Evolutionary conservation across 2,113 vertebrate genomes (phyloP), one percentile per base, ranked within the genome.

Genomic region (Burhinus bistriatus): DNA sequence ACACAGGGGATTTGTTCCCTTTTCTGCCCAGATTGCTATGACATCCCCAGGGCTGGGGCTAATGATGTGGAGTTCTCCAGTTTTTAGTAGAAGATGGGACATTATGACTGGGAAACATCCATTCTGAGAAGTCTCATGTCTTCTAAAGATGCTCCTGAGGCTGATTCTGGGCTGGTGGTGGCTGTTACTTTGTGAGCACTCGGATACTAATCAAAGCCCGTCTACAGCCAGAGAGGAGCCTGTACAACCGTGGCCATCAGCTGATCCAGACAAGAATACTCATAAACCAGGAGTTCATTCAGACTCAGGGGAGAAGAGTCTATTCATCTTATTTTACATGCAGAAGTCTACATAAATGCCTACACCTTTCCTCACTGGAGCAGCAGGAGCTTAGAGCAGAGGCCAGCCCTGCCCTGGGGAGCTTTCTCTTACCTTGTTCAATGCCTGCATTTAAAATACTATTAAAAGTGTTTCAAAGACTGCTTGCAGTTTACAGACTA

Each of bases 251-350:
- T 25, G 10, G 29, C 18, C 20, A 36, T 1, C 49, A 20, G 44
- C 72, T 26, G 15, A 40, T 23, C 40, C 45, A 30, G 26, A 15
- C 21, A 58, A 32, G 23, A 58, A 55, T 2, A 6, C 30, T 2
- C 32, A 38, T 30, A 55, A 42, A 17, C 9, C 65, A 66, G 9
- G 12, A 40, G 9, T 1, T 89, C 22, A n/a, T n/a, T 29, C 25
- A 42, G 29, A 36, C 16, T 8, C 19, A 4, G 17, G 15, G 15
- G 11, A 29, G 20, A 9, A 40, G 10, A 36, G 49, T 15, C 49
- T 30, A 23, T 12, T 22, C 6, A 79, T 23, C 45, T 15, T 9
- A 4, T 6, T 16, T 49, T 66, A 29, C 7, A 0, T 0, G 1
- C 20, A 21, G 14, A 44, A 38, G 8, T 3, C 23, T 30, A 36